phyloP scores from a whole-genome alignment of 2,797 vertebrate genomes.

The Bradypodion ventrale region DNA sequence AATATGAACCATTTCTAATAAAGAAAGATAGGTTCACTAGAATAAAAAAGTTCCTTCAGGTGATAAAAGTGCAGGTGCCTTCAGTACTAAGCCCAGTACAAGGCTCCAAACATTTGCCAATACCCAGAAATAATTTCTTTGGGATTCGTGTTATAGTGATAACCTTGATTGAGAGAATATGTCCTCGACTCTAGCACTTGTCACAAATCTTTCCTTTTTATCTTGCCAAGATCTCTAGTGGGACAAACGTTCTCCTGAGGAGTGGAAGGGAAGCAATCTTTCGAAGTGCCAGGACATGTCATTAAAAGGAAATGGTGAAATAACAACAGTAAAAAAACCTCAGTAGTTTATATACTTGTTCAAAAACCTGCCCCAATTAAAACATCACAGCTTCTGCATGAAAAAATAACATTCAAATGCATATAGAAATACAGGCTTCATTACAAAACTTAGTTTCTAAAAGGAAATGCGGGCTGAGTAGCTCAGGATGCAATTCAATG shows the following conservation, averaged over 20 bases:
- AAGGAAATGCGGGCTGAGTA: too few relatives aligned
- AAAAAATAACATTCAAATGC: conserved; percentile 22
- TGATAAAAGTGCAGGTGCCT: conserved; percentile 33
- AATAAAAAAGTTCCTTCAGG: conserved; percentile 53
- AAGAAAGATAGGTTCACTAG: conserved; percentile 39
- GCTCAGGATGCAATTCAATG: too few relatives aligned
- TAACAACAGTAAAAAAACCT: conserved; percentile 29
- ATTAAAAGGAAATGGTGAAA: conserved; percentile 58
- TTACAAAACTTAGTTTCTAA: not conserved
- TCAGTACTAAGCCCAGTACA: conserved; percentile 40
- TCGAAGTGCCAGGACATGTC: conserved; percentile 58
- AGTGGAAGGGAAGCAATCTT: conserved; percentile 49
- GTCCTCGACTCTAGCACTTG: conserved; percentile 55
- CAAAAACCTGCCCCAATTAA: conserved; percentile 32
- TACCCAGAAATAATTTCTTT: not conserved
- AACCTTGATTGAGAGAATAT: conserved; percentile 49
- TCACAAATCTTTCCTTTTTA: conserved; percentile 52
- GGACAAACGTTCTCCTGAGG: conserved; percentile 41
- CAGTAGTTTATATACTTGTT: conserved; percentile 15
- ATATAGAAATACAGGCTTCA: not conserved
- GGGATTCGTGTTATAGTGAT: conserved; percentile 51
- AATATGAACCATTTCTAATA: conserved; percentile 32
- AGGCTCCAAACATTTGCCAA: conserved; percentile 50
- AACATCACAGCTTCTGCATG: conserved; percentile 9
- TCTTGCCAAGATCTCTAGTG: conserved; percentile 49